Conservation (phyloP, 2,888 invertebrate species). For the Leptopterna dolabrata region DNA sequence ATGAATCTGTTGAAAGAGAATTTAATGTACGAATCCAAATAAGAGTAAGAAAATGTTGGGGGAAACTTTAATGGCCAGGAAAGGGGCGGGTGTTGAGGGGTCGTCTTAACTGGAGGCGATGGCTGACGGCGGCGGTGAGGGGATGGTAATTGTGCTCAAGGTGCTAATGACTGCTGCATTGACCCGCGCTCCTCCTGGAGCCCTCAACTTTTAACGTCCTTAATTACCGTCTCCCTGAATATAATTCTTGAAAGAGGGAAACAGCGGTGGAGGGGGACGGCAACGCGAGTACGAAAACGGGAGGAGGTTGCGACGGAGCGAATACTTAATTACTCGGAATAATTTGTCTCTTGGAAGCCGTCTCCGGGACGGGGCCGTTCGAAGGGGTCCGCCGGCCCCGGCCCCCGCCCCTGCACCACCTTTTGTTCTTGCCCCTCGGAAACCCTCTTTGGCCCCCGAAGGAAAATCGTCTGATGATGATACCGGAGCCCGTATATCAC, state of each 20-base stretch:
- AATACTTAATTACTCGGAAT: constrained; percentile 63
- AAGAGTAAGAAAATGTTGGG: background rate
- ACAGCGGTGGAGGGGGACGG: background rate
- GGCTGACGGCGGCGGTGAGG: background rate
- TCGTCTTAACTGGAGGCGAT: background rate
- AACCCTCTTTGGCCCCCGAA: background rate
- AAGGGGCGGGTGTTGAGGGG: background rate
- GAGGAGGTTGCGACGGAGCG: constrained; percentile 37
- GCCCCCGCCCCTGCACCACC: no score
- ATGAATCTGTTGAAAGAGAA: no score
- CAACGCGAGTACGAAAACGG: constrained; percentile 7
- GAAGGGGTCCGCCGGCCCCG: constrained; percentile 6
- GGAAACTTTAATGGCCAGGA: constrained; percentile 6
- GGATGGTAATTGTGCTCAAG: constrained; percentile 44
- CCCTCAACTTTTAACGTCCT: constrained; percentile 73
- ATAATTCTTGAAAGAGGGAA: constrained; percentile 54
- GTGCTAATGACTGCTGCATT: constrained; percentile 52
- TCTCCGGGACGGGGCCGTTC: background rate
- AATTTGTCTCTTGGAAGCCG: constrained; percentile 61
- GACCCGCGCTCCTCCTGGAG: constrained; percentile 67
- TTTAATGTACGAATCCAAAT: background rate
- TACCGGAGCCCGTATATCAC: constrained; percentile 59
- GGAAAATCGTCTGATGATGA: constrained; percentile 55
- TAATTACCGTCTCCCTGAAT: constrained; percentile 57
- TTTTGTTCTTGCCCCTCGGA: constrained; percentile 53